Conservation (phyloP, 2,888 invertebrate genomes). For the Abrostola triplasia region DNA sequence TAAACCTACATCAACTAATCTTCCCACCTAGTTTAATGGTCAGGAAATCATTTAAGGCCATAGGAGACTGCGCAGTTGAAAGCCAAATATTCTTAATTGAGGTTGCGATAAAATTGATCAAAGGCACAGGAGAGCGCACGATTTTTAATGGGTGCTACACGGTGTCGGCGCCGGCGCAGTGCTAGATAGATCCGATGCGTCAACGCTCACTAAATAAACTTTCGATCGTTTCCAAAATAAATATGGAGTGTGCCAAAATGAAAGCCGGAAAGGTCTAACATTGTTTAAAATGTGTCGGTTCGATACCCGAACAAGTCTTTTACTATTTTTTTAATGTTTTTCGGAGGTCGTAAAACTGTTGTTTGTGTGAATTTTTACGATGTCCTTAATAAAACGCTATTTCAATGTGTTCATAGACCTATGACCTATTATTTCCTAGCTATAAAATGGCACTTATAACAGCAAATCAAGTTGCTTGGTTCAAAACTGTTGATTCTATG, state of each 20-base stretch:
- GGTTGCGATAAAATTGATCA: slow-evolving; percentile 52
- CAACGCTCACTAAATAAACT: neutral
- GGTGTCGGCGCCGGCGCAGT: neutral
- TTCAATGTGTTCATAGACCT: no score
- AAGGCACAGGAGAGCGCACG: slow-evolving; percentile 29
- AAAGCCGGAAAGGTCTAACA: no score
- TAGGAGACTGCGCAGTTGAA: slow-evolving; percentile 24
- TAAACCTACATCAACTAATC: slow-evolving; percentile 14
- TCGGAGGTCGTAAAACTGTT: no score
- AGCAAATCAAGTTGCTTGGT: no score
- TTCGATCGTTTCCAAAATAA: neutral
- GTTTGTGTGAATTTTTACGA: no score
- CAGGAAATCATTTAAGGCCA: slow-evolving; percentile 32
- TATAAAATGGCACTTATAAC: no score
- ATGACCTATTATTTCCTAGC: no score
- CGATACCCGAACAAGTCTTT: no score
- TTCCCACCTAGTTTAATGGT: slow-evolving; percentile 10
- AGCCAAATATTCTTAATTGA: slow-evolving; percentile 45
- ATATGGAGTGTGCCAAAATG: neutral
- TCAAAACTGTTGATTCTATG: no score
- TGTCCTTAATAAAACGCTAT: no score
- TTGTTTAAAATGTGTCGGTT: neutral
- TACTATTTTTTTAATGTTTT: no score
- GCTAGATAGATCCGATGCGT: neutral
- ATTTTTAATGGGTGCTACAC: neutral